Evolutionary conservation across 2,888 invertebrate genomes (phyloP).

Genomic region (Drosophila quinaria): DNA sequence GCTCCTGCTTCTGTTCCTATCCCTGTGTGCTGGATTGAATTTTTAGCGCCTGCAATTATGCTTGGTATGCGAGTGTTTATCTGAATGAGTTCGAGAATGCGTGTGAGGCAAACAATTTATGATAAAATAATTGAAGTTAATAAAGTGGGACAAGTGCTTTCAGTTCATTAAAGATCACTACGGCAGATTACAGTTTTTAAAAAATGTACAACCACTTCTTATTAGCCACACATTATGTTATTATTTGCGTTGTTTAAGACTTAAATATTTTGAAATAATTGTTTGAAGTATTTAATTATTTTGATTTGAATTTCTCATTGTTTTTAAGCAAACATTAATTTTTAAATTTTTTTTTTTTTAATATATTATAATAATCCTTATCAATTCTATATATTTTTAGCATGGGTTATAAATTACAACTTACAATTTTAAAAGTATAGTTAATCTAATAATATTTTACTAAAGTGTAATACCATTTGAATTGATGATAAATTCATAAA

Average conservation of each 20-base stretch:
- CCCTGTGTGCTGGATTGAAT: slow-evolving; percentile 48
- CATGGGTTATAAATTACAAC: too few relatives aligned
- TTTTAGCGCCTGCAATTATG: slow-evolving; percentile 75
- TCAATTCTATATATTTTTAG: too few relatives aligned
- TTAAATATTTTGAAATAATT: background rate
- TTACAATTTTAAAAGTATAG: too few relatives aligned
- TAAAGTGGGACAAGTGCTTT: slow-evolving; percentile 49
- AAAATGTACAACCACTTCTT: background rate
- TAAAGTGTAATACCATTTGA: too few relatives aligned
- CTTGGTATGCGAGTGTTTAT: slow-evolving; percentile 46
- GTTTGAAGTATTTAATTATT: background rate
- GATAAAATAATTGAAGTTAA: slow-evolving; percentile 72
- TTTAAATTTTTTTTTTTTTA: too few relatives aligned
- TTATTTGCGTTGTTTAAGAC: background rate
- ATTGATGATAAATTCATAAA: too few relatives aligned
- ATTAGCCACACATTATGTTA: background rate
- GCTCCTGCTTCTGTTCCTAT: slow-evolving; percentile 28
- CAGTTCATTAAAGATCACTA: slow-evolving; percentile 5
- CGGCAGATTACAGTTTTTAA: background rate
- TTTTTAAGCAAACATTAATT: too few relatives aligned
- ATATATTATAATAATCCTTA: too few relatives aligned
- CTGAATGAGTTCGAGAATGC: slow-evolving; percentile 29
- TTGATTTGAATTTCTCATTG: too few relatives aligned
- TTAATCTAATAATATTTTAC: too few relatives aligned
- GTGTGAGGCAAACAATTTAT: slow-evolving; percentile 53